These are phyloP conservation scores for Heliothis peltigera DNA, from an alignment of 2,888 invertebrate species.

Conservation along the genomic window DNA sequence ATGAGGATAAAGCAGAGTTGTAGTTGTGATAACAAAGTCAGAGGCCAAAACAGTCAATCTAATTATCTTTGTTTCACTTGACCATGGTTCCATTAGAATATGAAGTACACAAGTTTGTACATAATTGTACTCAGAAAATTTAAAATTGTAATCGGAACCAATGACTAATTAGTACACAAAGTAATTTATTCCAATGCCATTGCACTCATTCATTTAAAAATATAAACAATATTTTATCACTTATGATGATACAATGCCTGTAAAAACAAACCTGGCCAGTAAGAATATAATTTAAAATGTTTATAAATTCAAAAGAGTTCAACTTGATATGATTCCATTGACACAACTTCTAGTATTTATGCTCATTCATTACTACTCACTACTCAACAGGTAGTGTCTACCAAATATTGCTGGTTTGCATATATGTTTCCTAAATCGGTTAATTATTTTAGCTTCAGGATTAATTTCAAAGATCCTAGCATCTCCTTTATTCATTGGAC, in stretches of 20 bases:
- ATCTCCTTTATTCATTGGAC: no score
- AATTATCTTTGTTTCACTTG: conserved; percentile 61
- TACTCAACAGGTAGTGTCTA: no score
- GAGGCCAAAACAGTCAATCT: conserved; percentile 58
- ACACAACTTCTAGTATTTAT: no score
- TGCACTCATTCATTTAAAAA: conserved; percentile 6
- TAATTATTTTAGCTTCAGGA: no score
- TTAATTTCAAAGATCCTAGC: no score
- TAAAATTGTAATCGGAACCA: conserved; percentile 6
- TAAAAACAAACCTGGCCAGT: conserved; percentile 2
- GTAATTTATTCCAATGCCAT: conserved; percentile 15
- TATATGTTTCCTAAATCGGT: no score
- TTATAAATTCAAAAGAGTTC: not conserved
- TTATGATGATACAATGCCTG: not conserved
- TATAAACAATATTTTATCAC: not conserved
- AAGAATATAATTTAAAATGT: conserved; percentile 3
- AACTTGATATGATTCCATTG: no score
- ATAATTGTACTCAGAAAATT: no score
- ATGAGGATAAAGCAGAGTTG: conserved; percentile 35
- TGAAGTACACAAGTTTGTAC: conserved; percentile 21
- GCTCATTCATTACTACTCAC: no score
- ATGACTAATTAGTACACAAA: not conserved
- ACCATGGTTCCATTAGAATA: conserved; percentile 50
- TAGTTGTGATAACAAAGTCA: conserved; percentile 58
- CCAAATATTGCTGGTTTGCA: no score